A percentile compares a stretch with the other conserved stretches of the same genome.
Evolutionary conservation across 2,113 vertebrate genomes (phyloP).

Genomic region (Narcine bancroftii): DNA sequence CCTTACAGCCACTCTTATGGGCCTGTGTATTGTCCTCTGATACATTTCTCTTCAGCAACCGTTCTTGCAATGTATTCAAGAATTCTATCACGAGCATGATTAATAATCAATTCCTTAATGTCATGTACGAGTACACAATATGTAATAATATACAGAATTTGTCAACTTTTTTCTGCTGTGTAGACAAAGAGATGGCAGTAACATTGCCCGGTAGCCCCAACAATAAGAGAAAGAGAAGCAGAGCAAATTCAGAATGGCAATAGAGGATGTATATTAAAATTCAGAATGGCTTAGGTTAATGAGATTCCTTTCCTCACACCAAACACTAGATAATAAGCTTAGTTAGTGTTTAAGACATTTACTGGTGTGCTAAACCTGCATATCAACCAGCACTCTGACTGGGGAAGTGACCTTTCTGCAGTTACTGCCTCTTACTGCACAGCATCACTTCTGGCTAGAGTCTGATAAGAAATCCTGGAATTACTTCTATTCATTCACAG

Average conservation of each 20-base stretch:
- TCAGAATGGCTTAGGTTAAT: constrained; percentile 25
- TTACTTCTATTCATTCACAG: neutral
- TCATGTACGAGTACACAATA: no score
- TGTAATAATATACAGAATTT: no score
- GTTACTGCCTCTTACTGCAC: neutral
- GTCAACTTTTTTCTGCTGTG: no score
- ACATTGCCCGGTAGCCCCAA: no score
- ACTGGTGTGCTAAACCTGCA: neutral
- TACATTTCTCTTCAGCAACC: no score
- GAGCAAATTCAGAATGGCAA: neutral
- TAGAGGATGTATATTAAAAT: neutral
- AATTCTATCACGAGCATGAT: no score
- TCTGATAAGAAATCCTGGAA: neutral
- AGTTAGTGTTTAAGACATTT: constrained; percentile 4
- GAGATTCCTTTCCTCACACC: neutral
- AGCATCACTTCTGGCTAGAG: neutral
- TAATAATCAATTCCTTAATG: no score
- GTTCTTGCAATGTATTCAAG: no score
- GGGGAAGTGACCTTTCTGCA: neutral
- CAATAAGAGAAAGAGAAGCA: no score
- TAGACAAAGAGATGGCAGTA: no score
- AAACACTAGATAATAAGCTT: neutral
- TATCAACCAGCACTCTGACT: neutral
- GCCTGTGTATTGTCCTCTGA: no score
- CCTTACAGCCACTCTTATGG: no score